These are phyloP conservation scores for Acanthaster planci DNA, from an alignment of 35 echinoderm and acorn worm species.

Conservation along the genomic window DNA sequence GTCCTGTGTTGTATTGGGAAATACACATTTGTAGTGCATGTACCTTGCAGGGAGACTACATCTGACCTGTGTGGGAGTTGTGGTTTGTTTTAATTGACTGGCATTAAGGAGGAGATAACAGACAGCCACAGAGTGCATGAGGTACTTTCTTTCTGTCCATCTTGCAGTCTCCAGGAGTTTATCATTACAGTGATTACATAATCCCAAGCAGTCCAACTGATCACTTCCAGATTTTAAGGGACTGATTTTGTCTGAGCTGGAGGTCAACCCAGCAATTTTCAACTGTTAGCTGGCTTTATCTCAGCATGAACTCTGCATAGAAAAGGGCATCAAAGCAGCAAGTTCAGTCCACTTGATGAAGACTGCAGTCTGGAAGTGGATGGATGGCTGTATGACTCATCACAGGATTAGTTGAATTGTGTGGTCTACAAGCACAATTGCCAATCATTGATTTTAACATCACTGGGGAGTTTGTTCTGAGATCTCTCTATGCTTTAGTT, in stretches of 20 bases:
- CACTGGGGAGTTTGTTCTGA: background rate
- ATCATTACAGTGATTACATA: conserved; percentile 32
- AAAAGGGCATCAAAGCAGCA: too few relatives aligned
- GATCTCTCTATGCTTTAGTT: too few relatives aligned
- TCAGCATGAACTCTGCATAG: too few relatives aligned
- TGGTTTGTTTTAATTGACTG: conserved; percentile 5
- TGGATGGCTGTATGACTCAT: conserved; percentile 3
- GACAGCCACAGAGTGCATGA: background rate
- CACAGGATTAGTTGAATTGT: conserved; percentile 20
- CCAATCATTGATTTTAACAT: conserved; percentile 19
- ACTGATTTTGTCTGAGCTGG: conserved; percentile 8
- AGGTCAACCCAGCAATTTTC: background rate
- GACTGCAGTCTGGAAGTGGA: too few relatives aligned
- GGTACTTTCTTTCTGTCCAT: conserved; percentile 24
- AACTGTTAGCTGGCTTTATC: too few relatives aligned
- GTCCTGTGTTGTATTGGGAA: background rate
- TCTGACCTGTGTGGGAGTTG: background rate
- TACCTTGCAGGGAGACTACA: background rate
- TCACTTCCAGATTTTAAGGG: conserved; percentile 18
- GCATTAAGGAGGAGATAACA: background rate
- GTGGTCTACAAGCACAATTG: conserved; percentile 20
- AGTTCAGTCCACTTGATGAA: too few relatives aligned
- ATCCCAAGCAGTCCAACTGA: conserved; percentile 15
- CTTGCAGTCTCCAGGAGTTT: conserved; percentile 18
- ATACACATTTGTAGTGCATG: background rate